Percentiles rank a stretch among this genome's conserved stretches.
phyloP scores from a whole-genome alignment of 1,140 invertebrate genomes.

The Drosophila sp. region DNA sequence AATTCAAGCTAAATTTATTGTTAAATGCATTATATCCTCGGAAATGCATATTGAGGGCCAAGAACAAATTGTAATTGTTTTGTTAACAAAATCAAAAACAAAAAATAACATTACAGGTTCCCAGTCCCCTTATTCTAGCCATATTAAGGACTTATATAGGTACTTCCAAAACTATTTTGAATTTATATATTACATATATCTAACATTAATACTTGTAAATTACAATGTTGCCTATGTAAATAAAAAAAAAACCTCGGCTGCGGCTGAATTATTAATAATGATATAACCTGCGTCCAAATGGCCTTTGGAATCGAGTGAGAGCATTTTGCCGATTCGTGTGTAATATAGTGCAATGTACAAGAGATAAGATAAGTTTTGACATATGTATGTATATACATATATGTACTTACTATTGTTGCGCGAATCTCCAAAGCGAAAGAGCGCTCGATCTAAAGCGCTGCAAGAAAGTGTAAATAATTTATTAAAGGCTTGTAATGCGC shows the following conservation, averaged over 20 bases:
- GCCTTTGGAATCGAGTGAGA: neutral
- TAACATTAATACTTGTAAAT: slow-evolving; percentile 55
- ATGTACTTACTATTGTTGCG: neutral
- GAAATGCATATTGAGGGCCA: slow-evolving; percentile 25
- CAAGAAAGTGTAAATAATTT: slow-evolving; percentile 71
- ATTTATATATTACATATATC: slow-evolving; percentile 57
- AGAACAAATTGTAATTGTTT: slow-evolving; percentile 23
- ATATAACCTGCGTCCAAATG: slow-evolving; percentile 2
- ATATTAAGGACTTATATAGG: slow-evolving; percentile 43
- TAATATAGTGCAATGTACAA: slow-evolving; percentile 14
- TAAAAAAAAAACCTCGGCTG: slow-evolving; percentile 62
- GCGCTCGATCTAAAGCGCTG: neutral
- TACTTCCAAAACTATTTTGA: slow-evolving; percentile 60
- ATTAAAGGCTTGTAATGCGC: slow-evolving; percentile 26
- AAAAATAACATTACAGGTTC: slow-evolving; percentile 10
- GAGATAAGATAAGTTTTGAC: slow-evolving; percentile 36
- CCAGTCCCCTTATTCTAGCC: slow-evolving; percentile 25
- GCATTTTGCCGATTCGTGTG: neutral
- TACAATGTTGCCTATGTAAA: slow-evolving; percentile 71
- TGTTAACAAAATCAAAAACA: neutral
- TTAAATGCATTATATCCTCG: slow-evolving; percentile 27
- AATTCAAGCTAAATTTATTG: slow-evolving; percentile 43
- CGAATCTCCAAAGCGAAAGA: neutral
- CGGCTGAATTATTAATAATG: slow-evolving; percentile 45
- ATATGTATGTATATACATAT: neutral